These are phyloP conservation scores for Oryzias woworae DNA, from an alignment of 2,113 vertebrate genomes.

Conservation along the genomic window DNA sequence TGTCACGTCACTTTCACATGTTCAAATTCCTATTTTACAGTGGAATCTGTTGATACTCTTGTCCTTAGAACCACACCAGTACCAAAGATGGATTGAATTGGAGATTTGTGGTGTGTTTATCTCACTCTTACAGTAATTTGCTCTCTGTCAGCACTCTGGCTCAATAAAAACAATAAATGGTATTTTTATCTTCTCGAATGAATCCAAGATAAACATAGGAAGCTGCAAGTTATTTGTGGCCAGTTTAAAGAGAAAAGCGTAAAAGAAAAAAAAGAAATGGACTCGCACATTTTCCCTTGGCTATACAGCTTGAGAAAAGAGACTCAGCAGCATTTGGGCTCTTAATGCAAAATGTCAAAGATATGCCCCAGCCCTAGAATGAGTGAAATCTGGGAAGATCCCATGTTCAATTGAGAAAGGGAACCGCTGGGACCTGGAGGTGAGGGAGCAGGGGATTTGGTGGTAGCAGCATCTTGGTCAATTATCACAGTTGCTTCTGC, in stretches of 20 bases:
- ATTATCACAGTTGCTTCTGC: conserved; percentile 63
- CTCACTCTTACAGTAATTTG: conserved; percentile 63
- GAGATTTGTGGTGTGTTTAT: conserved; percentile 65
- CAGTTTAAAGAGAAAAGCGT: conserved; percentile 54
- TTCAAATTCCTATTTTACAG: conserved; percentile 56
- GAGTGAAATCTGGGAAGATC: conserved; percentile 66
- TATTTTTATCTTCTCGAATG: conserved; percentile 73
- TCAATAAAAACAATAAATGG: conserved; percentile 77
- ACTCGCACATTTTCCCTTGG: conserved; percentile 62
- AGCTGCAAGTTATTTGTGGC: conserved; percentile 73
- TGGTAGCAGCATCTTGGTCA: conserved; percentile 57
- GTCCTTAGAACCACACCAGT: conserved; percentile 52
- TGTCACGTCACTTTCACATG: conserved; percentile 42
- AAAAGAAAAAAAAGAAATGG: conserved; percentile 65
- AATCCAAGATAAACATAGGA: conserved; percentile 72
- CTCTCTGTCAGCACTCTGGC: conserved; percentile 68
- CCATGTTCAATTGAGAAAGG: conserved; percentile 78
- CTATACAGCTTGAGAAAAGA: conserved; percentile 33
- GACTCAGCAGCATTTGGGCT: conserved; percentile 50
- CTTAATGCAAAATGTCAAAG: conserved; percentile 76
- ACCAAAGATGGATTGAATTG: conserved; percentile 67
- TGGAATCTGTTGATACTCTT: conserved; percentile 53
- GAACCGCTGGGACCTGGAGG: conserved; percentile 69
- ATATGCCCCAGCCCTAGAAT: conserved; percentile 50
- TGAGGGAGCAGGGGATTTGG: conserved; percentile 47